A percentile compares a stretch with the other conserved stretches of the same genome.
phyloP scores from a whole-genome alignment of 2,888 invertebrate genomes.

The Orthosia incerta region DNA sequence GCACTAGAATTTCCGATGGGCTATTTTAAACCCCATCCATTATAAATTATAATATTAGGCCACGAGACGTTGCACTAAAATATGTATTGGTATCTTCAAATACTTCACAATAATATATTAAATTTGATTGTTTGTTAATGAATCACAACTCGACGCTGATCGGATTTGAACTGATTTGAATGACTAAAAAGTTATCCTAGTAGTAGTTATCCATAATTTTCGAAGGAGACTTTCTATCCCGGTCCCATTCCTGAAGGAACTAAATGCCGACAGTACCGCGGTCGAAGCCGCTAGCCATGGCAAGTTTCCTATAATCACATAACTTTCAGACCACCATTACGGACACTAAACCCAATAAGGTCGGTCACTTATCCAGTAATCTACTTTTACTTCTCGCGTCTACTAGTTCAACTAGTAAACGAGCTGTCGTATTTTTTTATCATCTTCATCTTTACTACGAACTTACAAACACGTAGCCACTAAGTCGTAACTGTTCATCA shows the following conservation, averaged over 20 bases:
- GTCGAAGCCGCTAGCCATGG: not conserved
- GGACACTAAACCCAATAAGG: slow-evolving; percentile 8
- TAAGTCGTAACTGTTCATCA: slow-evolving; percentile 57
- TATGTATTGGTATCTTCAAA: not conserved
- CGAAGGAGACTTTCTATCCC: too few species aligned
- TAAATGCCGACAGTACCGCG: not conserved
- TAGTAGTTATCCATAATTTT: too few species aligned
- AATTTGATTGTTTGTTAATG: not conserved
- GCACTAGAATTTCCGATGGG: not conserved
- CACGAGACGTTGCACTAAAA: not conserved
- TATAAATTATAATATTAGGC: slow-evolving; percentile 2
- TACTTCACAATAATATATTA: too few species aligned
- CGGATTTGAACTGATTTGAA: too few species aligned
- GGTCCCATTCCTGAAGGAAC: too few species aligned
- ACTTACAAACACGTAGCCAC: slow-evolving; percentile 30
- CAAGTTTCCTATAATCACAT: not conserved
- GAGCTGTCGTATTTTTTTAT: slow-evolving; percentile 5
- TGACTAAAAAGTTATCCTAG: too few species aligned
- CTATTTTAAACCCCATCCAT: slow-evolving; percentile 2
- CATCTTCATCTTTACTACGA: slow-evolving; percentile 34
- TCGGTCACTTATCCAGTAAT: slow-evolving; percentile 31
- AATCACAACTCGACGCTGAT: not conserved
- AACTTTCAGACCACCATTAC: slow-evolving; percentile 15
- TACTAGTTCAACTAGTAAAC: slow-evolving; percentile 1
- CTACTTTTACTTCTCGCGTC: not conserved